Conservation (phyloP, 2,797 vertebrate species). For the Pangasius larnaudii region DNA sequence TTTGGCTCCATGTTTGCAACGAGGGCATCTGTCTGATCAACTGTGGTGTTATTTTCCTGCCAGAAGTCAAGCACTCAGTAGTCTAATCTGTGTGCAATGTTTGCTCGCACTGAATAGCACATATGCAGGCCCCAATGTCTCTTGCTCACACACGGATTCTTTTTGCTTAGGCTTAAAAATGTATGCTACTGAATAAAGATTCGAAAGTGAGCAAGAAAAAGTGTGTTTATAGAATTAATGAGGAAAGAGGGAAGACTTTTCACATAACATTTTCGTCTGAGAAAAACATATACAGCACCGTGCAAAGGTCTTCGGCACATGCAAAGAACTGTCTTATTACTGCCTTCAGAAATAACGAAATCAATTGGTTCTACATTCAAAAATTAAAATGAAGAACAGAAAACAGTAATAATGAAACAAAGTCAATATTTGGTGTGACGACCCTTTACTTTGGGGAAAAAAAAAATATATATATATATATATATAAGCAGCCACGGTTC, state of each 20-base stretch:
- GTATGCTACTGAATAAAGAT: not conserved
- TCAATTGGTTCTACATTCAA: no score
- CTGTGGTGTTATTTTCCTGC: not conserved
- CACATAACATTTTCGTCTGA: not conserved
- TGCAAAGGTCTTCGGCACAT: no score
- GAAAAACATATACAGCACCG: not conserved
- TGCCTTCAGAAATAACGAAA: no score
- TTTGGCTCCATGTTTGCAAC: not conserved
- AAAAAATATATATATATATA: no score
- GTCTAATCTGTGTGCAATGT: not conserved
- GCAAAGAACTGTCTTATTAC: no score
- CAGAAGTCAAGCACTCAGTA: not conserved
- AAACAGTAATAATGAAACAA: no score
- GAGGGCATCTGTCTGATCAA: slow-evolving; percentile 6
- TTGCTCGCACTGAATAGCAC: not conserved
- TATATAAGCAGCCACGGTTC: no score
- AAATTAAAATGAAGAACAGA: no score
- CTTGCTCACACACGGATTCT: no score
- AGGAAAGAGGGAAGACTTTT: not conserved
- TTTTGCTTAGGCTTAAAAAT: not conserved
- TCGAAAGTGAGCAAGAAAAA: not conserved
- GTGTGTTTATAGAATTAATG: not conserved
- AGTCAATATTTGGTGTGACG: no score
- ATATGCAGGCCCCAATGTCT: not conserved
- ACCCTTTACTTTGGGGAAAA: no score